Conservation (phyloP, 2,113 vertebrate species). For the Reinhardtius hippoglossoides region DNA sequence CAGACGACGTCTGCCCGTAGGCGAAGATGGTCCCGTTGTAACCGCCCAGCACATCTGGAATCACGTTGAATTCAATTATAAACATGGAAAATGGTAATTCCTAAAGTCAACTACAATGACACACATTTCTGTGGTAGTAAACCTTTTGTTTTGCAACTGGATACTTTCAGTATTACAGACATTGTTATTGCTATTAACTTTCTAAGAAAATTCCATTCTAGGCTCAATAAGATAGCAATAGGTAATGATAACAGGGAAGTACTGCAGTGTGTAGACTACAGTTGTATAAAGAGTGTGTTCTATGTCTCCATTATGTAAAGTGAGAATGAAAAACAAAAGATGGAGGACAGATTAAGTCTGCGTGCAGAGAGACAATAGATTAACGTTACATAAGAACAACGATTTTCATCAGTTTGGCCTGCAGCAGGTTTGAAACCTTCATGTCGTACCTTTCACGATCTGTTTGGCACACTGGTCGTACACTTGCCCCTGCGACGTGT, state of each 20-base stretch:
- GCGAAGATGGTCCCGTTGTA: constrained; percentile 97
- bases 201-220: too few species aligned
- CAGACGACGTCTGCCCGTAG: constrained; percentile 94
- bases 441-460: constrained; percentile 91
- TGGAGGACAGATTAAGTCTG: neutral
- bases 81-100: neutral
- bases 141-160: neutral
- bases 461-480: constrained; percentile 94
- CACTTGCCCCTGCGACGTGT: constrained; percentile 91
- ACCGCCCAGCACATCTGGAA: constrained; percentile 91
- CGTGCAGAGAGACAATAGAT: constrained; percentile 2
- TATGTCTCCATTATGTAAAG: neutral
- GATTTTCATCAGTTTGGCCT: neutral
- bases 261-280: too few species aligned
- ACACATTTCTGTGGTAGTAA: neutral
- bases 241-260: too few species aligned
- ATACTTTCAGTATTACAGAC: too few species aligned
- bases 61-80: neutral
- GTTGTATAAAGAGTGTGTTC: too few species aligned
- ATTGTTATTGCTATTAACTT: too few species aligned
- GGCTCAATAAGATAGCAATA: too few species aligned
- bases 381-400: constrained; percentile 1
- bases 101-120: neutral
- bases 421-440: neutral
- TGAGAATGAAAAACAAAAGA: neutral